Conservation (phyloP, 2,888 invertebrate species). For the Girardia tigrina region DNA sequence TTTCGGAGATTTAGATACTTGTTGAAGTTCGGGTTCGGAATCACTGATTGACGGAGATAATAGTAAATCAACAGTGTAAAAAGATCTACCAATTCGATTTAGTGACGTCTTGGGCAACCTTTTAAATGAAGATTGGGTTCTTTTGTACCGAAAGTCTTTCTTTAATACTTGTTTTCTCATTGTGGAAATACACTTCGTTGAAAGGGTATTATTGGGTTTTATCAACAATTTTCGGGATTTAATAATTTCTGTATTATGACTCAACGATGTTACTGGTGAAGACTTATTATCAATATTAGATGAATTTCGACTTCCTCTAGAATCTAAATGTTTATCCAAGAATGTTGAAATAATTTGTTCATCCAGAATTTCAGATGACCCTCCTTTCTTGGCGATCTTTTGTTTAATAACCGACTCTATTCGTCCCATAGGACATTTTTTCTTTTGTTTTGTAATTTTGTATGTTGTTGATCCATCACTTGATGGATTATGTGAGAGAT, state of each 20-base stretch:
- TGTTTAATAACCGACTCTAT: neutral
- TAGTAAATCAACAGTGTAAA: neutral
- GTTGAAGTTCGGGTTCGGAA: neutral
- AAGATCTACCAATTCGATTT: neutral
- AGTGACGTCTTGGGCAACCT: too few species aligned
- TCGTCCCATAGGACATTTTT: neutral
- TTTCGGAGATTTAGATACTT: neutral
- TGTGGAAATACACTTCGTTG: too few species aligned
- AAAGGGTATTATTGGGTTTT: neutral
- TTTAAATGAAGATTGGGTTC: too few species aligned
- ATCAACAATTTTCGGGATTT: neutral
- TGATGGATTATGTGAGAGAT: neutral
- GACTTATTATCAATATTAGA: neutral
- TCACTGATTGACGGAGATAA: neutral
- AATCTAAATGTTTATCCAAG: neutral
- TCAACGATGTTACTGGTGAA: neutral
- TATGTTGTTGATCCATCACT: neutral
- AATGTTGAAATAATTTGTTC: neutral
- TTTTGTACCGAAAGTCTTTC: too few species aligned
- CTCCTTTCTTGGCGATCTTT: too few species aligned
- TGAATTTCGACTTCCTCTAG: neutral
- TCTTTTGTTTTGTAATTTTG: neutral
- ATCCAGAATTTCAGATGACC: neutral
- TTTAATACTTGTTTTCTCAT: too few species aligned
- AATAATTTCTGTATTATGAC: neutral